These are phyloP conservation scores for Pongo abelii DNA, from an alignment of 2,113 vertebrate genomes.

Conservation along the genomic window DNA sequence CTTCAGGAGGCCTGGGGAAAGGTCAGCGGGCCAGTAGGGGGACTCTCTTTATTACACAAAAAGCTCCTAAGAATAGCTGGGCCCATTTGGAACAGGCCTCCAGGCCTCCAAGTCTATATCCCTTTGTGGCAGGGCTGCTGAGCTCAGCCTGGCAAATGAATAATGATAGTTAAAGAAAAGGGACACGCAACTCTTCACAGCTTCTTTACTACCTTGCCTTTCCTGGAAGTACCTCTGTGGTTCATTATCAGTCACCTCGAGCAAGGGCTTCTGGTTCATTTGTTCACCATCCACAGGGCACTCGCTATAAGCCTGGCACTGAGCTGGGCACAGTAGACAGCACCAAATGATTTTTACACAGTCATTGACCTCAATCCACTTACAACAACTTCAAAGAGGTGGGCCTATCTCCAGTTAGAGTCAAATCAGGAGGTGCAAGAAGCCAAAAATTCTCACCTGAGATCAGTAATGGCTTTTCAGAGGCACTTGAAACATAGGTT, in stretches of 20 bases:
- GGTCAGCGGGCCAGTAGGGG: conserved; percentile 11
- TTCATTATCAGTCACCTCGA: background rate
- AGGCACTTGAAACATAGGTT: background rate
- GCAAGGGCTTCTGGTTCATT: background rate
- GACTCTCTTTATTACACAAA: conserved; percentile 27
- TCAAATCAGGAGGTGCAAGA: background rate
- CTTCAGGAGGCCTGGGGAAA: conserved; percentile 47
- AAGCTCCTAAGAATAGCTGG: conserved; percentile 42
- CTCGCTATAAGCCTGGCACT: background rate
- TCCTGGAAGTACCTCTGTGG: accelerated
- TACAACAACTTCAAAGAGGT: accelerated
- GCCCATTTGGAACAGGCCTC: conserved; percentile 14
- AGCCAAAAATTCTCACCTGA: background rate
- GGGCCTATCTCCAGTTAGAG: background rate
- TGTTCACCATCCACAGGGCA: background rate
- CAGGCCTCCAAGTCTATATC: background rate
- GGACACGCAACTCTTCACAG: accelerated
- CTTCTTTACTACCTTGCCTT: background rate
- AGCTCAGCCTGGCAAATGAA: conserved; percentile 27
- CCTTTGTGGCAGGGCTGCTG: background rate
- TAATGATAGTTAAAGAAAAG: background rate
- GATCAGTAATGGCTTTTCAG: background rate
- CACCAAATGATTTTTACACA: background rate
- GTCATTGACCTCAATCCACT: background rate
- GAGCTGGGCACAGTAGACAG: no score